Base-by-base conservation (phyloP, 2,113 vertebrate species). In the Deroptyus accipitrinus region DNA sequence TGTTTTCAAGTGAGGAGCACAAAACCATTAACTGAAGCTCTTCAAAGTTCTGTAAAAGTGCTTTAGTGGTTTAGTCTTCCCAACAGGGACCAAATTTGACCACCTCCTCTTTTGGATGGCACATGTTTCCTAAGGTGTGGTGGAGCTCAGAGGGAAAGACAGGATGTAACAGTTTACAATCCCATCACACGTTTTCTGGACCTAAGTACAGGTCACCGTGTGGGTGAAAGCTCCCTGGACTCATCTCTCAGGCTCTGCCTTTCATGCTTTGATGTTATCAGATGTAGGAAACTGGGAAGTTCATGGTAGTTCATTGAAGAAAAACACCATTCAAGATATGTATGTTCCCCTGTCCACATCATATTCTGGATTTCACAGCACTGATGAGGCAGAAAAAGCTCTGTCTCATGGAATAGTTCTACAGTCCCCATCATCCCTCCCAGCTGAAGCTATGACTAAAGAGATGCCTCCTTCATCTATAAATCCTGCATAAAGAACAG, bases 1-100 rank as follows among this genome's bases (percentile, higher is more conserved):
- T 25, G 48, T 83, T 96, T 86, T 92, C 91, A 96, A 94, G 61
- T 74, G 42, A 54, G 37, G 64, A 55, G 72, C 90, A 94, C 76
- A 95, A 96, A 63, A 93, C 93, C 75, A 18, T 52, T 39, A 80
- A 90, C 30, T 66, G 66, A 84, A 70, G 93, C 89, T 88, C 67
- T 75, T 92, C 68, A 48, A 86, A 90, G 70, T 48, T 64, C 51
- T 48, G 16, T 84, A 39, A 70, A 80, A 86, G 54, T 70, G 24
- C 62, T 79, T 90, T 82, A 48, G 51, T 61, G 48, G 48, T 51
- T 55, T 73, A 75, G 37, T 48, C n/a, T 62, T 83, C 52, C 74
- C 55, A 85, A 78, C n/a, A 83, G 67, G 15, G 66, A 74, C 9
- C 9, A 83, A 70, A 73, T 81, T 77, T 95, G 88, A 83, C 17